These are phyloP conservation scores for Antechinus flavipes DNA, from an alignment of 2,113 vertebrate genomes.

Conservation along the genomic window DNA sequence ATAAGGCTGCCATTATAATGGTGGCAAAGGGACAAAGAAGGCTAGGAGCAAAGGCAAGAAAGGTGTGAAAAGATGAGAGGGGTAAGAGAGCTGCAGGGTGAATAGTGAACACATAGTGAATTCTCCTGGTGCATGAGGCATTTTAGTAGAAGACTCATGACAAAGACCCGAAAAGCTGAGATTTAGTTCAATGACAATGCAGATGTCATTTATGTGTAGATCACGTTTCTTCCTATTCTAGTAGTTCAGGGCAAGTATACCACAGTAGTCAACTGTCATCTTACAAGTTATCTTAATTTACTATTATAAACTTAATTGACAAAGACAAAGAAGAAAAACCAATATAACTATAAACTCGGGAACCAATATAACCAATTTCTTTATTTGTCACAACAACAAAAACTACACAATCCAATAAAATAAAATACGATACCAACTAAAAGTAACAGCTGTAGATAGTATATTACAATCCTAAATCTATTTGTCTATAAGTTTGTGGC, in stretches of 20 bases:
- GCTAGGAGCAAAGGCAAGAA: constrained; percentile 24
- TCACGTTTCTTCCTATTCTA: background rate
- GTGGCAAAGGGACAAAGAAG: constrained; percentile 31
- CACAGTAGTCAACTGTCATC: background rate
- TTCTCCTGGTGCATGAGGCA: constrained; percentile 4
- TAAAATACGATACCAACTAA: background rate
- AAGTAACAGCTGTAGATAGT: background rate
- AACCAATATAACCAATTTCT: background rate
- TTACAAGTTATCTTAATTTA: background rate
- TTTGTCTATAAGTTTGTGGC: background rate
- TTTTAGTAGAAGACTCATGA: constrained; percentile 20
- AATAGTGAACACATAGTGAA: constrained; percentile 13
- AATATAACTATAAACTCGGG: background rate
- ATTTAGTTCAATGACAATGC: background rate
- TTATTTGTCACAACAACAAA: background rate
- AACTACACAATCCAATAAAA: background rate
- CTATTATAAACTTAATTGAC: background rate
- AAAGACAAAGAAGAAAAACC: background rate
- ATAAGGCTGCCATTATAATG: constrained; percentile 27
- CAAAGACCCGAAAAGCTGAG: constrained; percentile 31
- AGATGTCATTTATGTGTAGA: background rate
- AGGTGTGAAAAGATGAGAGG: constrained; percentile 11
- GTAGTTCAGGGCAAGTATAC: background rate
- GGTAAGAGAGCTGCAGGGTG: constrained; percentile 11
- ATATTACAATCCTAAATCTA: background rate